Evolutionary conservation across 2,113 vertebrate species (phyloP).

Genomic region (Riparia riparia): DNA sequence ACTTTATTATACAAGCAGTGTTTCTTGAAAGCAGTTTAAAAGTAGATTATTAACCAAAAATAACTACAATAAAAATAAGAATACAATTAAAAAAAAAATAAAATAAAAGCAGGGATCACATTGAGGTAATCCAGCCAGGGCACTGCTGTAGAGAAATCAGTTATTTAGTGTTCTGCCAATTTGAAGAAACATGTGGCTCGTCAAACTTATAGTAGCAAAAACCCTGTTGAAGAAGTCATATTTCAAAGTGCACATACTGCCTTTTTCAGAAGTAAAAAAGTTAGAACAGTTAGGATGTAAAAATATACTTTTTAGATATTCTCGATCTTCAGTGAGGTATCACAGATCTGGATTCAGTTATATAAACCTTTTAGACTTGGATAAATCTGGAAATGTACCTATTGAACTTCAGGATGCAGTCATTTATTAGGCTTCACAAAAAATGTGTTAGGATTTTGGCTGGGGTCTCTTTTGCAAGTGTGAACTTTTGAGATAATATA

Average conservation of each 20-base stretch:
- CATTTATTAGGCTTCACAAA: background rate
- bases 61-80: background rate
- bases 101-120: background rate
- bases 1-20: background rate
- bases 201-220: background rate
- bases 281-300: background rate
- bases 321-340: background rate
- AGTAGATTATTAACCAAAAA: background rate
- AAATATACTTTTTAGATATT: background rate
- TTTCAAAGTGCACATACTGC: background rate
- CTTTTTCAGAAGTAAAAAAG: background rate
- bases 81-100: too few species aligned
- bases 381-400: background rate
- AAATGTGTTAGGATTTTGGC: background rate
- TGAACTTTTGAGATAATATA: background rate
- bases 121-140: background rate
- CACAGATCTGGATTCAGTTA: background rate
- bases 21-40: background rate
- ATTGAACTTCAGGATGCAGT: background rate
- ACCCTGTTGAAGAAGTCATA: background rate
- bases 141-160: background rate
- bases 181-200: background rate
- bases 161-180: background rate
- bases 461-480: background rate
- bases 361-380: background rate